Conservation (phyloP, 1,140 invertebrate genomes). For the Ylistrum balloti region DNA sequence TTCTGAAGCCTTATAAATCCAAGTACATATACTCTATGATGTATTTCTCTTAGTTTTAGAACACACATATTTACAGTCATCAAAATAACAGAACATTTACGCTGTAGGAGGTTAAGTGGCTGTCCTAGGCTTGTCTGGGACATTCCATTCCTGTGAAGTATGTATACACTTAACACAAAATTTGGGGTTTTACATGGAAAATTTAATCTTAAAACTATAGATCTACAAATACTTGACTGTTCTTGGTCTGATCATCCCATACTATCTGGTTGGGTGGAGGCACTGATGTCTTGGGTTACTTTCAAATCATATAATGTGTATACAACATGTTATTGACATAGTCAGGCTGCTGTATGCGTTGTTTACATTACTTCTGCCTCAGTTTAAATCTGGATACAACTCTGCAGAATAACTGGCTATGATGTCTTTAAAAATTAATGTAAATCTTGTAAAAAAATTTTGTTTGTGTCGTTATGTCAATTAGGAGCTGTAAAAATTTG, state of each 20-base stretch:
- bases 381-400: not conserved
- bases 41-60: not conserved
- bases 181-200: not conserved
- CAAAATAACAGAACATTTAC: not conserved
- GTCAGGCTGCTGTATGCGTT: not conserved
- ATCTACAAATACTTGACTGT: not conserved
- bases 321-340: slow-evolving; percentile 1
- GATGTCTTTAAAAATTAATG: not conserved
- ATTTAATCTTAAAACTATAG: slow-evolving; percentile 23
- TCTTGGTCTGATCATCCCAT: not conserved
- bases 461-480: not conserved
- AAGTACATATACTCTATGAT: too few relatives aligned
- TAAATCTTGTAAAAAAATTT: slow-evolving; percentile 2
- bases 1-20: too few relatives aligned
- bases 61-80: not conserved
- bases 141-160: not conserved
- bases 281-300: slow-evolving; percentile 12
- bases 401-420: not conserved
- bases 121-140: slow-evolving; percentile 24
- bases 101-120: not conserved
- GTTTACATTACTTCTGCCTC: not conserved
- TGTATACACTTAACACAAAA: slow-evolving; percentile 20
- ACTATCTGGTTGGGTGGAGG: not conserved
- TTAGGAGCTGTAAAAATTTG: slow-evolving; percentile 8
- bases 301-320: slow-evolving; percentile 3